Conservation (phyloP, 2,113 vertebrate species). For the Cyphomyrus discorhynchus region DNA sequence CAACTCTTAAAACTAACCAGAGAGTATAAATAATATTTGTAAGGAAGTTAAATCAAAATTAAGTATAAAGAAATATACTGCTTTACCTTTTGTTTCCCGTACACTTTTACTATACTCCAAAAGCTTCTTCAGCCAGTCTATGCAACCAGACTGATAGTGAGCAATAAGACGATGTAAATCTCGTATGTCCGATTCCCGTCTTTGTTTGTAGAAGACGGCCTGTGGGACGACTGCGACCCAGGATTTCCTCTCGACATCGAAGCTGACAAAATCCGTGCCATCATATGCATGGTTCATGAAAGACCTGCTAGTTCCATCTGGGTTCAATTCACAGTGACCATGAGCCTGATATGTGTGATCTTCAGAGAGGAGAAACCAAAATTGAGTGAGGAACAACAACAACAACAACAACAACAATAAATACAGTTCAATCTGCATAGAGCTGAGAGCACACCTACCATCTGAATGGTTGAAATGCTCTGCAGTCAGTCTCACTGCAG, state of each 20-base stretch:
- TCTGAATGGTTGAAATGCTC: conserved; percentile 21
- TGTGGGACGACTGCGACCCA: conserved; percentile 22
- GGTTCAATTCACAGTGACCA: conserved; percentile 17
- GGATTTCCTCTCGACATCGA: conserved; percentile 15
- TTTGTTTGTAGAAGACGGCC: conserved; percentile 19
- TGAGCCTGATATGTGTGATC: conserved; percentile 21
- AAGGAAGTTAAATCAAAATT: background rate
- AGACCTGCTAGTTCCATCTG: conserved; percentile 4
- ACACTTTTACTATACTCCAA: background rate
- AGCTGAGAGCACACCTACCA: background rate
- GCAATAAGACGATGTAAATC: background rate
- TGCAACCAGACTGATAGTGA: conserved; percentile 8
- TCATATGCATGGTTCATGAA: conserved; percentile 22
- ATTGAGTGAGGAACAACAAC: background rate
- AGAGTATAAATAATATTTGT: background rate
- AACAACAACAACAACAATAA: too few relatives aligned
- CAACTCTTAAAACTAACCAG: background rate
- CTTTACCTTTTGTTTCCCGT: conserved; percentile 16
- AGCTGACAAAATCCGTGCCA: conserved; percentile 22
- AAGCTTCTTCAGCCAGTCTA: conserved; percentile 13
- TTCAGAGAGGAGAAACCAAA: background rate
- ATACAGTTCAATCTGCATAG: too few relatives aligned
- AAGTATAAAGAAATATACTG: background rate
- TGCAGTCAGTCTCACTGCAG: conserved; percentile 14
- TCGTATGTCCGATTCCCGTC: background rate